Conservation (phyloP, 2,113 vertebrate species). For the Pterophyllum scalare region DNA sequence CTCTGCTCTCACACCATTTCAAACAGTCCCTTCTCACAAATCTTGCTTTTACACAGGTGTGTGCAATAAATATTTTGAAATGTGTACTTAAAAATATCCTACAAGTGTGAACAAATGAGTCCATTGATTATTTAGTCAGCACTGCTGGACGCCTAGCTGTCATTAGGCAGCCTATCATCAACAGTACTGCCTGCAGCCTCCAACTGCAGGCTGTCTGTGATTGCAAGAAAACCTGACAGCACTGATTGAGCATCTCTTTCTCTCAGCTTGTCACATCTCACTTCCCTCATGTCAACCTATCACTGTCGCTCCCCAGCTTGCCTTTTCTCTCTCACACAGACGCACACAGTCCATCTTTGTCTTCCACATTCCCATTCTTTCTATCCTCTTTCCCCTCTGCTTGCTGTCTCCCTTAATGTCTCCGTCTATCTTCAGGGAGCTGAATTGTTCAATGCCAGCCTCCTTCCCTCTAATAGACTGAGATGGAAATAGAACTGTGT, state of each 20-base stretch:
- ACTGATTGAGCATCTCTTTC: conserved; percentile 73
- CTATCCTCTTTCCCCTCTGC: not conserved
- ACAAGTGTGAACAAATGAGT: conserved; percentile 43
- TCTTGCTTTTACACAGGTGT: not conserved
- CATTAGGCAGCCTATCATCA: conserved; percentile 60
- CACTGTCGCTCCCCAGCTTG: conserved; percentile 44
- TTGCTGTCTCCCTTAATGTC: not conserved
- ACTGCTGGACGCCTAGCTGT: conserved; percentile 48
- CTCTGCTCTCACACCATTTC: conserved; percentile 9
- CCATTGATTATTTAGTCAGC: conserved; percentile 57
- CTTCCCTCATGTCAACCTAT: conserved; percentile 67
- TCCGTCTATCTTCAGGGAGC: conserved; percentile 41
- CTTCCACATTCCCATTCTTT: conserved; percentile 19
- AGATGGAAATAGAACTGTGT: conserved; percentile 63
- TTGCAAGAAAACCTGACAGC: conserved; percentile 62
- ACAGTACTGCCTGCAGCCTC: conserved; percentile 49
- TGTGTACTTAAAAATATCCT: conserved; percentile 41
- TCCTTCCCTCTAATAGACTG: conserved; percentile 53
- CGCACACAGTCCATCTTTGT: conserved; percentile 47
- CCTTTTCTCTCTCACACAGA: conserved; percentile 26
- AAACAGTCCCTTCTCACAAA: conserved; percentile 3
- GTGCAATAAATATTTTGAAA: conserved; percentile 23
- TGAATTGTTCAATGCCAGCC: conserved; percentile 47
- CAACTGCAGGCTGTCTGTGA: conserved; percentile 48
- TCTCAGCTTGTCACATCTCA: conserved; percentile 72